Base-by-base conservation (phyloP, 2,888 invertebrate species). In the Chirona hameri region DNA sequence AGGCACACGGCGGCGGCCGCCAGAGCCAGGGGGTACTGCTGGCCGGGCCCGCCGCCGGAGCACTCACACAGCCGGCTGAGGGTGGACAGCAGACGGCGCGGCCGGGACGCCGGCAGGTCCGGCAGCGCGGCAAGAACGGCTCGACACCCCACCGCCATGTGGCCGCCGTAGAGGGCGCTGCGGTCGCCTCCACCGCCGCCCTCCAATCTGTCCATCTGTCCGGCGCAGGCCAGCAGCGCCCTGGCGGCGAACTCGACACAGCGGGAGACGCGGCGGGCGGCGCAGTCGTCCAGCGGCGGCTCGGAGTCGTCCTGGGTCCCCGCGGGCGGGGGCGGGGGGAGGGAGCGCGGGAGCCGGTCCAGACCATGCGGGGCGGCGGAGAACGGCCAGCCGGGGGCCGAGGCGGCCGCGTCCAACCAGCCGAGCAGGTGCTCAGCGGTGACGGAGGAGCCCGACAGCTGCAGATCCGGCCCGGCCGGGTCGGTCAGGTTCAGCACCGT, bases 31-130 rank as follows among this genome's bases (percentile, higher is more conserved):
- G 93, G 92, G 89, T 95, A 95, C 79, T 95, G 89, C 1, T 93
- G 95, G 0, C 95, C 95, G 0, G 93, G 92, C 0, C 93, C 92
- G 0, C 95, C 95, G 0, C 94, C 94, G 91, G 95, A 93, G 81
- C 90, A 89, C 29, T 90, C 90, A 87, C 94, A 94, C 0, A 93
- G 91, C 12, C 93, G 89, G 84, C 86, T 86, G 79, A 87, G 84
- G 79, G 84, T 83, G 27, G 84, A 48, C 65, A 87, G 84, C 2
- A 87, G 81, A 31, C 81, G 82, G 69, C 84, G 83, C 0, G 86
- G 86, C 48, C 84, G 83, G 24, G 29, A 46, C 31, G 86, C 72
- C 10, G 85, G 82, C 5, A 88, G 83, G 7, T n/a, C 83, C 15
- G 79, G 15, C 10, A 83, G 76, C 60, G 57, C 55, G 48, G 29